phyloP scores from a whole-genome alignment of 2,113 vertebrate genomes.

The Grammomys dolichurus region DNA sequence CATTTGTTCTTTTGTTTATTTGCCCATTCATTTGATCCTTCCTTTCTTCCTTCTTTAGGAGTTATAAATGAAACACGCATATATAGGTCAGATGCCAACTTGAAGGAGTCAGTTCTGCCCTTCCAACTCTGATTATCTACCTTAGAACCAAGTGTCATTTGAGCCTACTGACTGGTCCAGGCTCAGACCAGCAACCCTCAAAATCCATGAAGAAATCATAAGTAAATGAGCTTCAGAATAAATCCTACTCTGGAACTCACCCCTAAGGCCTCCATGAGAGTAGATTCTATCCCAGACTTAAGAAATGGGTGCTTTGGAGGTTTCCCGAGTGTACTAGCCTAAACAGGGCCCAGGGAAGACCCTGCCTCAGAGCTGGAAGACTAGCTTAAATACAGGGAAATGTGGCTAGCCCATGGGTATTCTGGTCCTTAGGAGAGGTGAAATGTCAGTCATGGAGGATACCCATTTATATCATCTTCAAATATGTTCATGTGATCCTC shows the following conservation, averaged over 20 bases:
- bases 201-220: neutral
- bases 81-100: neutral
- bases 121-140: neutral
- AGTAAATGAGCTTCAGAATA: fast-evolving
- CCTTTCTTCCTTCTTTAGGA: neutral
- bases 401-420: neutral
- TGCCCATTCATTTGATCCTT: too few species aligned
- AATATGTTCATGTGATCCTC: fast-evolving
- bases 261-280: fast-evolving
- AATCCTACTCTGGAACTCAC: neutral
- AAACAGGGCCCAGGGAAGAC: too few species aligned
- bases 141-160: neutral
- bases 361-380: neutral
- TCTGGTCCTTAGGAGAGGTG: neutral
- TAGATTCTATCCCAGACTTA: neutral
- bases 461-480: neutral
- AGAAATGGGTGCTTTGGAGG: too few species aligned
- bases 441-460: neutral
- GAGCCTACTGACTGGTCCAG: neutral
- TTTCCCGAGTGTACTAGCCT: neutral
- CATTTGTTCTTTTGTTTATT: neutral
- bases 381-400: fast-evolving
- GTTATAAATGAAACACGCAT: neutral
- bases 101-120: neutral
- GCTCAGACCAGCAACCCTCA: neutral